phyloP scores from a whole-genome alignment of 2,797 vertebrate species.

The Monodelphis domestica region DNA sequence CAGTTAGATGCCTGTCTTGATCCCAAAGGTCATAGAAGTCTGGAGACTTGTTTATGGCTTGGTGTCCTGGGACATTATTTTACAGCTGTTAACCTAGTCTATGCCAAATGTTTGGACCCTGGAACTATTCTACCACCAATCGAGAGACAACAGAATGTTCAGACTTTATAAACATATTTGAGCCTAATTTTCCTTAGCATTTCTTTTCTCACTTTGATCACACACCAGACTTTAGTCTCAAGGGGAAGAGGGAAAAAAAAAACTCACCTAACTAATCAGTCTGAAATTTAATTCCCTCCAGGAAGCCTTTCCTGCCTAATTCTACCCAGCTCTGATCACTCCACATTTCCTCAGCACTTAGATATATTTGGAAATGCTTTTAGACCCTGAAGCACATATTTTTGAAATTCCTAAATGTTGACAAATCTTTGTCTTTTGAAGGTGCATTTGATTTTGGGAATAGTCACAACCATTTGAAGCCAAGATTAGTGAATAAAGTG shows the following conservation, averaged over 20 bases:
- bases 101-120: neutral
- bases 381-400: neutral
- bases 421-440: neutral
- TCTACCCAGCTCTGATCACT: fast-evolving
- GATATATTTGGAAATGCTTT: neutral
- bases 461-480: neutral
- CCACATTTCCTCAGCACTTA: neutral
- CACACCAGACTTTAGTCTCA: neutral
- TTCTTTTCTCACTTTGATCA: neutral
- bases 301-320: neutral
- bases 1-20: neutral
- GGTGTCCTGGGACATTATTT: neutral
- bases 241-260: fast-evolving
- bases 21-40: neutral
- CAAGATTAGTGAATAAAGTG: fast-evolving
- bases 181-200: neutral
- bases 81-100: neutral
- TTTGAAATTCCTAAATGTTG: neutral
- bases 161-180: no score
- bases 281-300: neutral
- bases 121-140: neutral
- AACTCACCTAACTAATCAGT: neutral
- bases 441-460: neutral
- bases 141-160: neutral
- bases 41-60: neutral